Evolutionary conservation across 2,113 vertebrate genomes (phyloP).

Genomic region (Anolis carolinensis): DNA sequence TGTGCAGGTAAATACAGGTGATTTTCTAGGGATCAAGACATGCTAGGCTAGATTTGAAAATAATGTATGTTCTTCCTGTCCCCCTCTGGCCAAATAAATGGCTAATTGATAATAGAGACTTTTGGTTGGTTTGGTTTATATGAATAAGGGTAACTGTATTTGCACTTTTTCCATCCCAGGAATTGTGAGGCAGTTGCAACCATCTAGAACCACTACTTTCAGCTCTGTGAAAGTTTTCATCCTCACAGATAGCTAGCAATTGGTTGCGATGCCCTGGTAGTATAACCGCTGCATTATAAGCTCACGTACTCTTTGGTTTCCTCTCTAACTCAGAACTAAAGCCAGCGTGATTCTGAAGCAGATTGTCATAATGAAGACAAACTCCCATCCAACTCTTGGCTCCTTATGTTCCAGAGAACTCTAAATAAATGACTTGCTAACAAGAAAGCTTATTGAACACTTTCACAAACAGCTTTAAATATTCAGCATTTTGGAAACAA

Average conservation of each 20-base stretch:
- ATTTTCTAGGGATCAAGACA: not conserved
- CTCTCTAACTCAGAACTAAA: not conserved
- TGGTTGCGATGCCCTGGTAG: not conserved
- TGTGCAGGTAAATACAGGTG: conserved; percentile 45
- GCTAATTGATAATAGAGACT: conserved; percentile 31
- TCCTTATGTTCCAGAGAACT: not conserved
- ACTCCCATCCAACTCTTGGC: not conserved
- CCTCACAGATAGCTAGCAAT: conserved; percentile 21
- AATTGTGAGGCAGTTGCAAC: not conserved
- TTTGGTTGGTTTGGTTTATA: conserved; percentile 35
- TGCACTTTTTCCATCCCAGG: not conserved
- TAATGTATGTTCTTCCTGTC: conserved; percentile 25
- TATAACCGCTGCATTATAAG: not conserved
- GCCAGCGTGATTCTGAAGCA: not conserved
- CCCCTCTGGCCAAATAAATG: not conserved
- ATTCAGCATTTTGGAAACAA: conserved; percentile 14
- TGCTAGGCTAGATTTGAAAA: conserved; percentile 13
- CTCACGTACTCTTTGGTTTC: not conserved
- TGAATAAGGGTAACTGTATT: conserved; percentile 5
- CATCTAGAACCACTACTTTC: not conserved
- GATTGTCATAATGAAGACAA: not conserved
- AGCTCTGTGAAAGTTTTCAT: conserved; percentile 27
- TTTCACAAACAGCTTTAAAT: not conserved
- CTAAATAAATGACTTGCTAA: not conserved
- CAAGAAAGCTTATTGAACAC: not conserved